These are phyloP conservation scores for Pterostichus niger DNA, from an alignment of 2,888 invertebrate species.

Conservation along the genomic window DNA sequence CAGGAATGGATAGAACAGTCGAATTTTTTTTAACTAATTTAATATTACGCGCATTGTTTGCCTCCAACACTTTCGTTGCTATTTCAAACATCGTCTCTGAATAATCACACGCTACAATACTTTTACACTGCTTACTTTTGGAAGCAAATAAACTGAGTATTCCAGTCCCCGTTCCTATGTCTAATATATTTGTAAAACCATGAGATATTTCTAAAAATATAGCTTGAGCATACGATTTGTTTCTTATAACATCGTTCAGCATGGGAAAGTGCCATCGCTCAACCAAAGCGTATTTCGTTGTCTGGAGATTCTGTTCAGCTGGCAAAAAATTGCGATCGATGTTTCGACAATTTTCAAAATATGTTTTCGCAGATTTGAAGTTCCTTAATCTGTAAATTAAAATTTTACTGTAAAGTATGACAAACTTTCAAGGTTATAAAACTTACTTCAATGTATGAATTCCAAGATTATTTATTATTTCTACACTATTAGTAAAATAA, in stretches of 20 bases:
- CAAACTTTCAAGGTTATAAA: constrained; percentile 29
- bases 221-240: constrained; percentile 83
- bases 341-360: constrained; percentile 77
- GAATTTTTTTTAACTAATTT: constrained; percentile 82
- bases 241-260: constrained; percentile 87
- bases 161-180: constrained; percentile 89
- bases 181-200: constrained; percentile 81
- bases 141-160: constrained; percentile 85
- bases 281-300: constrained; percentile 83
- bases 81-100: constrained; percentile 83
- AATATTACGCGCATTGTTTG: constrained; percentile 77
- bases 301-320: constrained; percentile 84
- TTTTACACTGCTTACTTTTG: constrained; percentile 74
- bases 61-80: constrained; percentile 79
- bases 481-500: constrained; percentile 77
- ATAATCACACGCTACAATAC: constrained; percentile 85
- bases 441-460: constrained; percentile 78
- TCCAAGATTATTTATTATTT: constrained; percentile 78
- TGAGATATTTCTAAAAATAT: constrained; percentile 79
- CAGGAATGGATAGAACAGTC: constrained; percentile 78
- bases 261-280: constrained; percentile 91
- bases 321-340: constrained; percentile 79
- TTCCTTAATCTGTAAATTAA: constrained; percentile 71
- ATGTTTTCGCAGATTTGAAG: constrained; percentile 72
- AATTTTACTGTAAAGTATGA: constrained; percentile 15